phyloP scores from a whole-genome alignment of 2,113 vertebrate genomes.

The Sterrhoptilus dennistouni region DNA sequence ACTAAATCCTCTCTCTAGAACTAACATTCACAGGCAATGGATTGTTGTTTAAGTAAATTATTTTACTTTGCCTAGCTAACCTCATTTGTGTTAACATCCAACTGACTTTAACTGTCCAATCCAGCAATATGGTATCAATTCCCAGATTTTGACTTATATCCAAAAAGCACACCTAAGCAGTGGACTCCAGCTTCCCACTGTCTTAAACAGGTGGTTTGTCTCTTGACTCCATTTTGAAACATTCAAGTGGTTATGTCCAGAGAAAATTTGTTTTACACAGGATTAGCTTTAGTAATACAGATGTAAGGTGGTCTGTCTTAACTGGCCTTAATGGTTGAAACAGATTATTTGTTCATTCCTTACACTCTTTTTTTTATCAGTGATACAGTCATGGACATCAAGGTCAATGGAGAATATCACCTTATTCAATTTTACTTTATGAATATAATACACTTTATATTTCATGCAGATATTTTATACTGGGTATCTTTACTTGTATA shows the following conservation, averaged over 20 bases:
- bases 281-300: not conserved
- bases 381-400: not conserved
- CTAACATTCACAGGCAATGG: not conserved
- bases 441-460: not conserved
- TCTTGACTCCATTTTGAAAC: not conserved
- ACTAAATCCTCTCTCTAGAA: conserved; percentile 34
- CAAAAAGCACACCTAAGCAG: not conserved
- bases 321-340: not conserved
- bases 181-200: not conserved
- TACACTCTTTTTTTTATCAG: not conserved
- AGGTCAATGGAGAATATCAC: not conserved
- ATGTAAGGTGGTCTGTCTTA: not conserved
- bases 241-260: not conserved
- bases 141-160: not conserved
- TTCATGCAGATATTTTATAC: not conserved
- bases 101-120: conserved; percentile 20
- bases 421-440: not conserved
- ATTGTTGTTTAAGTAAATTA: conserved; percentile 4
- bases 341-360: not conserved
- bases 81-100: conserved; percentile 5
- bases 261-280: not conserved
- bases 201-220: not conserved
- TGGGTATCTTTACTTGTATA: not conserved
- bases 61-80: conserved; percentile 21
- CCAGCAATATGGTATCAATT: not conserved